Base-by-base conservation (phyloP, 2,888 invertebrate genomes). In the Amphipyra berbera region DNA sequence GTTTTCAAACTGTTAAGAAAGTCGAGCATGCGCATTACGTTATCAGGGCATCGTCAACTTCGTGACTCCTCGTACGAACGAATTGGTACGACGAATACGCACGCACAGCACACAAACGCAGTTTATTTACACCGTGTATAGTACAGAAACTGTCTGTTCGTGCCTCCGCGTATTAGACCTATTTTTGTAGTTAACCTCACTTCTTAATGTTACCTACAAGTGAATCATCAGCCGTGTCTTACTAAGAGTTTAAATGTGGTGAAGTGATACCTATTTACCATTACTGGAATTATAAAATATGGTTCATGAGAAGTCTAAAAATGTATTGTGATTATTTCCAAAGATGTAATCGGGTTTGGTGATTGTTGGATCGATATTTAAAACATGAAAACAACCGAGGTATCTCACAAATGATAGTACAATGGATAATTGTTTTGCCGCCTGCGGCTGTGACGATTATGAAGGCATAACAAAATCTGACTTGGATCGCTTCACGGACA, bases 341-440 rank as follows among this genome's bases (percentile, higher is more conserved):
- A 61, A 59, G 61, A 67, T 68, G 55, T 21, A 2, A 21, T 21
- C 13, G 46, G 47, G 45, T 57, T 61, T 47, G 35, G 66, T 68
- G 64, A 76, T 52, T 55, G 49, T 14, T 57, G 35, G 87, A 91
- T 93, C 90, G 86, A 92, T 91, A 90, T 60, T 65, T 42, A 47
- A 86, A 81, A 75, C 84, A 79, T 85, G 83, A 82, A 81, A 83
- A 81, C 78, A 64, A 70, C 66, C 54, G 79, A 80, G 60, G 79
- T 83, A 80, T 79, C 78, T 78, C 64, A 70, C 78, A 85, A 85
- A 90, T 88, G 86, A 86, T 69, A 81, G 60, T 79, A 91, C 82
- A 81, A 95, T 95, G 95, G 94, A 93, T 84, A 90, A 92, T 80
- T 95, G 95, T 90, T 94, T 95, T 73, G 88, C 85, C 68, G 91